Conservation (phyloP, 2,797 vertebrate genomes). For the Darevskia nairensis region DNA sequence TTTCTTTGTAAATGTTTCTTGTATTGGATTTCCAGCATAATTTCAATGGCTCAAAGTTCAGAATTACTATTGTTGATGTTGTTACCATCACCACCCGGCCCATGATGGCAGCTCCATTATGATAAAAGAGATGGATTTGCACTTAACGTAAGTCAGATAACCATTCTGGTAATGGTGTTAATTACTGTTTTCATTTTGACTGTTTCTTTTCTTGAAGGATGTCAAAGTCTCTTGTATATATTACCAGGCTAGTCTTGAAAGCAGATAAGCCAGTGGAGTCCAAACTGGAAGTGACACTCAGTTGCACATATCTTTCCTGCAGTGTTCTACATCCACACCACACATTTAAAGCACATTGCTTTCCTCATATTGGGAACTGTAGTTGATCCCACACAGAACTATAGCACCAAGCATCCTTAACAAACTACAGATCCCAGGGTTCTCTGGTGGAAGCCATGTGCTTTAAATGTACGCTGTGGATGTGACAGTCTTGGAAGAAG, state of each 20-base stretch:
- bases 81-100: not conserved
- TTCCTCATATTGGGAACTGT: no score
- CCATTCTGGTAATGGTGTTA: not conserved
- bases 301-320: not conserved
- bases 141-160: not conserved
- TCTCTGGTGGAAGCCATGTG: no score
- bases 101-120: not conserved
- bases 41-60: not conserved
- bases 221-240: not conserved
- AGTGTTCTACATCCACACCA: not conserved
- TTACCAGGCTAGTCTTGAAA: not conserved
- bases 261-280: not conserved
- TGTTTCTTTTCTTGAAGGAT: conserved; percentile 10
- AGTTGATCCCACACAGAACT: no score
- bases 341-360: no score
- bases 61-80: not conserved
- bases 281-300: not conserved
- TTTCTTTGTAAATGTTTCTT: not conserved
- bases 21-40: not conserved
- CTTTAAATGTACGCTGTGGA: no score
- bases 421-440: no score
- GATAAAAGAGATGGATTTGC: not conserved
- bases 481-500: not conserved
- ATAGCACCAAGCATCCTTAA: no score
- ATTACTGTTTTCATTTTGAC: conserved; percentile 17